Evolutionary conservation across 2,113 vertebrate species (phyloP), one percentile per base, ranked within the genome.

Genomic region (Rhinogobius similis): DNA sequence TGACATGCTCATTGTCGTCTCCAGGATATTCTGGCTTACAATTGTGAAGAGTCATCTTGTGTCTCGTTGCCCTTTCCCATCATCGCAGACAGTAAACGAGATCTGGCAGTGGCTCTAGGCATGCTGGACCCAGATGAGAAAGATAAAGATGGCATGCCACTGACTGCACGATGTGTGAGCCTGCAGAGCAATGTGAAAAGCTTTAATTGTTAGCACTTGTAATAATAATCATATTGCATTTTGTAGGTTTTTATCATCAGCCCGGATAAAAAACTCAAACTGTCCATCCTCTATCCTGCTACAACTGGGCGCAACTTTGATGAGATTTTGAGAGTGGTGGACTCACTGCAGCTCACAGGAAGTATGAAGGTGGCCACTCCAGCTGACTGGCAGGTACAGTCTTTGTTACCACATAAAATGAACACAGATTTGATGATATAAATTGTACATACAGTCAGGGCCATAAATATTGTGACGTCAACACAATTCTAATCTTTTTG

Each of bases 221-320:
- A 50, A 62, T 14, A n/a, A 10, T 23, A 27, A 26, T 36, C 23
- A 56, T 70, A 10, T 21, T 63, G 13, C 59, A 1, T 10, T n/a
- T 73, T 18, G 26, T 62, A 98, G 96, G 96, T 98, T 62, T 98
- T 97, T 1, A 0, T 98, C 70, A 95, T 98, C 50, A 95, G 96
- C 24, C 96, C 96, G 0, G 96, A 98, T 82, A 98, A 98, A 92
- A 95, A 91, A 86, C 77, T 98, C 73, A 98, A 96, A 78, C 94
- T 98, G 23, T 98, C 96, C 0, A 86, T 98, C 77, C 94, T 98
- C 58, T 98, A 98, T 70, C 96, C 96, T 20, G 95, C 95, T 29
- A 96, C 95, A 76, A 98, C 97, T 0, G 97, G 97, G 21, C 95
- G 96, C 66, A 98, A 97, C 82, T 98, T 98, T 43, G 94, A 96